Conservation (phyloP, 2,113 vertebrate genomes). For the Perca schrenkii region DNA sequence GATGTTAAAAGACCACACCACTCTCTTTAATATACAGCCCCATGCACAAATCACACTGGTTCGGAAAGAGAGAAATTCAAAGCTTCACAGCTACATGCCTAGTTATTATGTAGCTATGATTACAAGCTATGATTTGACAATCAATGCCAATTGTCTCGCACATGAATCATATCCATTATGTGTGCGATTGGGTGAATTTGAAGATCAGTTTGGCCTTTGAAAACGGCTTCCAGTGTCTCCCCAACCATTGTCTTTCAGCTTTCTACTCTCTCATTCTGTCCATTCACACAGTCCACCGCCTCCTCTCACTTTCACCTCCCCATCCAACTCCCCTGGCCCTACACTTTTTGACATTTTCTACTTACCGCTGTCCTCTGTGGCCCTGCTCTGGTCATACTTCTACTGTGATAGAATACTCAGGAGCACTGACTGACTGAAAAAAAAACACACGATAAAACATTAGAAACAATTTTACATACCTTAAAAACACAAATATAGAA, state of each 20-base stretch:
- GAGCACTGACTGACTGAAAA: not conserved
- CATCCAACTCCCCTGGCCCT: slow-evolving; percentile 5
- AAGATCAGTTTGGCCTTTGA: not conserved
- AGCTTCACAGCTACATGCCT: not conserved
- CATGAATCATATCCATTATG: not conserved
- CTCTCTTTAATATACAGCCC: not conserved
- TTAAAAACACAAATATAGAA: not conserved
- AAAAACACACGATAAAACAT: no score
- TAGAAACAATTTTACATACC: not conserved
- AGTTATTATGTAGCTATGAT: not conserved
- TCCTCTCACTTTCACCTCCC: slow-evolving; percentile 7
- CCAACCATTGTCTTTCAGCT: not conserved
- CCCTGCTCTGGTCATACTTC: not conserved
- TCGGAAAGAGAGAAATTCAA: not conserved
- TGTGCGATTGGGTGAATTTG: not conserved
- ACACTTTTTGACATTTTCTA: not conserved
- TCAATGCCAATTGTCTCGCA: not conserved
- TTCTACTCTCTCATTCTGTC: not conserved
- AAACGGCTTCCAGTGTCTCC: not conserved
- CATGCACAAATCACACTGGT: not conserved
- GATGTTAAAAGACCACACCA: no score
- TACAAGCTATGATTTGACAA: not conserved
- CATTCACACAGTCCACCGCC: not conserved
- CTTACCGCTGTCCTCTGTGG: not conserved
- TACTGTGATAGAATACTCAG: not conserved